These are phyloP conservation scores for Dasyornis broadbenti DNA, from an alignment of 2,113 vertebrate genomes.

Conservation along the genomic window DNA sequence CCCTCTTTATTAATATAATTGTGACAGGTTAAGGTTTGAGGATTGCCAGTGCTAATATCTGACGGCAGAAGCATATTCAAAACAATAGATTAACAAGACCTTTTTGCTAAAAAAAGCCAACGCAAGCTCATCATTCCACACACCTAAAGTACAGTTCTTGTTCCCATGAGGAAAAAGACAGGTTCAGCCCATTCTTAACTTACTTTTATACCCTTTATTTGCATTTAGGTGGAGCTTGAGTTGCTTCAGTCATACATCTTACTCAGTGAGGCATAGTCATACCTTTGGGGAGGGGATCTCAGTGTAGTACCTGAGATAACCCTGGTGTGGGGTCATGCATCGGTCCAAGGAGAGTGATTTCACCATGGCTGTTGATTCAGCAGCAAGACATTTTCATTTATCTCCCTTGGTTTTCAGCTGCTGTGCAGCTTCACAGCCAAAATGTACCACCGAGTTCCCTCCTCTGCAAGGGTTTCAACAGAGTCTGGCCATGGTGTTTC, in stretches of 20 bases:
- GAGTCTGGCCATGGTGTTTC: not conserved
- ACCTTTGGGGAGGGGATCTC: not conserved
- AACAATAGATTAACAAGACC: not conserved
- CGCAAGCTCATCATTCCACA: not conserved
- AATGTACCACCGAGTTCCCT: not conserved
- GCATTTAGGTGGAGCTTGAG: not conserved
- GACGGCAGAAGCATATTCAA: not conserved
- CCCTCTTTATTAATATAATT: accelerated
- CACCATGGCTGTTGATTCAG: accelerated
- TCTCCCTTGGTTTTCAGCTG: not conserved
- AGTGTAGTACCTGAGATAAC: not conserved
- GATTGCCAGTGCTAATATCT: not conserved
- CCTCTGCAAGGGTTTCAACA: not conserved
- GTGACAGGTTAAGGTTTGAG: not conserved
- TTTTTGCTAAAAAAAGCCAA: not conserved
- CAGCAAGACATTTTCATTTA: not conserved
- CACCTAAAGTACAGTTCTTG: not conserved
- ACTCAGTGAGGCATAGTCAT: accelerated
- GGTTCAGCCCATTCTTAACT: not conserved
- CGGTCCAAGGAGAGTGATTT: not conserved
- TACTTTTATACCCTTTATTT: not conserved
- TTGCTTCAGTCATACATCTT: not conserved
- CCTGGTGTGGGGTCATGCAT: not conserved
- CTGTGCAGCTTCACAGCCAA: not conserved
- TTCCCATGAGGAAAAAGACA: not conserved